Evolutionary conservation across 2,113 vertebrate species (phyloP), one percentile per base, ranked within the genome.

Genomic region (Perca schrenkii): DNA sequence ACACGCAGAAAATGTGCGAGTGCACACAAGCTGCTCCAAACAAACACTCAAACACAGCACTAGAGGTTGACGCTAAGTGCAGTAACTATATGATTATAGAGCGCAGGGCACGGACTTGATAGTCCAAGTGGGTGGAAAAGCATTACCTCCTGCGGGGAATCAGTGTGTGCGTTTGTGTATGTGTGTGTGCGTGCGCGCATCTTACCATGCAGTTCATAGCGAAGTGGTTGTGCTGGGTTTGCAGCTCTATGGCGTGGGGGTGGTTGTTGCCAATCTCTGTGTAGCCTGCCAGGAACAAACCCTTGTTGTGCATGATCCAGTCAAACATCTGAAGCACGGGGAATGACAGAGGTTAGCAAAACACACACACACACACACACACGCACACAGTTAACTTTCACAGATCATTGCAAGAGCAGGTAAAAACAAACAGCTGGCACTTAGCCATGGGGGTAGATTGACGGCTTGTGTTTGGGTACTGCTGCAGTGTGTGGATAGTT

Each of bases 121-220:
- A 68, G 61, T 62, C 76, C 80, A 70, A 86, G 89, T 86, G 86
- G 89, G 86, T 52, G 62, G 72, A 69, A 66, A 50, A 80, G 66
- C 72, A 73, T 82, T n/a, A 52, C 70, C 61, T 79, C 75, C 74
- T 49, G 74, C 83, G 74, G 78, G 0, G 46, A 31, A 76, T 85
- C 58, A 49, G 34, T 22, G 34, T 58, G 57, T 50, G 66, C 13
- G 25, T 17, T 72, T 8, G 53, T 50, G 34, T 15, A 70, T 57
- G 53, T 25, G 34, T 25, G 34, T 72, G 43, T 61, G 66, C 13
- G 25, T 25, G 76, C 4, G 53, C 36, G 36, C 14, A 70, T 85
- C 97, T 98, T 96, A 99, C 98, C 98, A 99, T 99, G 94, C 98
- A 99, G 93, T 99, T 99, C 98, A 99, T 99, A 16, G 98, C 98